Conservation (phyloP, 2,113 vertebrate species). For the Rostratula benghalensis region DNA sequence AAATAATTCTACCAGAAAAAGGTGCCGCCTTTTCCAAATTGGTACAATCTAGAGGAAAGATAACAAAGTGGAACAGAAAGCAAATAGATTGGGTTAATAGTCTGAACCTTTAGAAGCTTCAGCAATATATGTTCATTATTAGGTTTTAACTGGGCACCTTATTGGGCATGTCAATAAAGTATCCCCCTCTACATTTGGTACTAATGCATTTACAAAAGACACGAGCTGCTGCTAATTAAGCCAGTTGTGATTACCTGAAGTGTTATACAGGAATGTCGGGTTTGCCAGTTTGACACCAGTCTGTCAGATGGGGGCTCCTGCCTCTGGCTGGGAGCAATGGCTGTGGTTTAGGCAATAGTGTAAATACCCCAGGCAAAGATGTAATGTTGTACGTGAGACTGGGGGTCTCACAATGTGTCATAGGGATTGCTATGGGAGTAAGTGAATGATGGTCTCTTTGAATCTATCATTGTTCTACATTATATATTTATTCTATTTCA, state of each 20-base stretch:
- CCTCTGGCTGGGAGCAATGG: not conserved
- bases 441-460: not conserved
- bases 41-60: not conserved
- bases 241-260: not conserved
- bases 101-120: not conserved
- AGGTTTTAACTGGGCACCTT: not conserved
- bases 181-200: not conserved
- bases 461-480: not conserved
- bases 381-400: fast-evolving
- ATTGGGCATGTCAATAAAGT: not conserved
- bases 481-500: not conserved
- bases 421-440: not conserved
- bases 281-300: not conserved
- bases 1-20: not conserved
- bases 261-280: fast-evolving
- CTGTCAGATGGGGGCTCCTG: not conserved
- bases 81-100: not conserved
- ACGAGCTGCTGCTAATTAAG: not conserved
- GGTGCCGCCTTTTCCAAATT: not conserved
- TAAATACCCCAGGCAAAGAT: not conserved
- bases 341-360: not conserved
- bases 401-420: not conserved
- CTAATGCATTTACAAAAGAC: not conserved
- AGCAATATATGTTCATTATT: not conserved
- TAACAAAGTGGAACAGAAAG: not conserved